Conservation (phyloP, 2,113 vertebrate species). For the Arenaria interpres region DNA sequence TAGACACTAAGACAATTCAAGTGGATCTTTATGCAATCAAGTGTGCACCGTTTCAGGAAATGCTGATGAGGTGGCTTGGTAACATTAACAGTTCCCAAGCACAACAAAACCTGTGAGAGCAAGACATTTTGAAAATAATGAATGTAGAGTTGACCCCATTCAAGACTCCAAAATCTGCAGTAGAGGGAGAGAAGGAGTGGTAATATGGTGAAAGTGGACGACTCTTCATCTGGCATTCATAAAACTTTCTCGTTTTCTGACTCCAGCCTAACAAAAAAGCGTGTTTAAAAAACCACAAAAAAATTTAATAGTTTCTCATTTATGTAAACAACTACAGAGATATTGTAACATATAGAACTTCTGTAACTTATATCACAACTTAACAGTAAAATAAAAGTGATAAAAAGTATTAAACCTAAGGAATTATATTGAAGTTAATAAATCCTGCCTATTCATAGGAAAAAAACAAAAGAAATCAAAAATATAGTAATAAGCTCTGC, state of each 20-base stretch:
- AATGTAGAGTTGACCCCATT: neutral
- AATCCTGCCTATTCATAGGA: neutral
- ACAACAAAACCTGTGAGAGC: neutral
- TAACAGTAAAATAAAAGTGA: neutral
- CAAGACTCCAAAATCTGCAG: neutral
- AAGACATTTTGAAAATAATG: neutral
- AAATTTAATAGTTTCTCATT: neutral
- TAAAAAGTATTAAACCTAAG: neutral
- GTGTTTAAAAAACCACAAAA: neutral
- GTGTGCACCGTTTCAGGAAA: neutral
- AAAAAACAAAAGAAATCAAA: neutral
- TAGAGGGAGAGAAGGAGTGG: neutral
- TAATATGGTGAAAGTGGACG: neutral
- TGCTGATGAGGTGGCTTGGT: neutral
- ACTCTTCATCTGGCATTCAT: neutral
- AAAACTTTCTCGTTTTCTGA: neutral
- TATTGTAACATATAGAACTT: neutral
- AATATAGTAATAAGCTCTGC: neutral
- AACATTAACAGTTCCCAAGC: neutral
- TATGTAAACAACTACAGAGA: neutral
- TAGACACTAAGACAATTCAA: neutral
- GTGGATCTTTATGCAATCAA: neutral
- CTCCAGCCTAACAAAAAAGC: neutral
- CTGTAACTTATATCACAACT: neutral
- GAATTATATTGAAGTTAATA: neutral